A percentile compares a stretch with the other conserved stretches of the same genome.
Conservation (phyloP, 2,797 vertebrate genomes). For the Channa striata region DNA sequence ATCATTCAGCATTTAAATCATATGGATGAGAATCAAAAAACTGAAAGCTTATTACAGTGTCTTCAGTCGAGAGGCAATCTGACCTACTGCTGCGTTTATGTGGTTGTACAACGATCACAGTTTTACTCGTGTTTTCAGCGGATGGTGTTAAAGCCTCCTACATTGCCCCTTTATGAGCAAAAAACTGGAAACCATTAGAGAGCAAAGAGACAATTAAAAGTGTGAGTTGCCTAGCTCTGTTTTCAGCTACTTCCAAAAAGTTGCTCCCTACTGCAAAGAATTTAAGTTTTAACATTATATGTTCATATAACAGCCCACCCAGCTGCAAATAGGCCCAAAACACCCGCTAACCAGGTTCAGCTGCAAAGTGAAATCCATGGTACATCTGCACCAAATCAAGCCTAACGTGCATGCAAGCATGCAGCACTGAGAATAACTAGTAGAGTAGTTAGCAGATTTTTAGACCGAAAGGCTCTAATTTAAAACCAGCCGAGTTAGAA, state of each 20-base stretch:
- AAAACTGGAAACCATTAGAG: constrained; percentile 61
- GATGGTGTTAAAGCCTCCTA: constrained; percentile 33
- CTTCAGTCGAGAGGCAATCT: constrained; percentile 12
- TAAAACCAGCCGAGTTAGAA: constrained; percentile 70
- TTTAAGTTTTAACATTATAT: constrained; percentile 21
- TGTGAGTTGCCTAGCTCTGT: constrained; percentile 35
- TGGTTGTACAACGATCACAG: constrained; percentile 50
- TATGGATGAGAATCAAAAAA: constrained; percentile 2
- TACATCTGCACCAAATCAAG: constrained; percentile 76
- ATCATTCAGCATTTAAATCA: constrained; percentile 26
- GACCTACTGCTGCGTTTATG: constrained; percentile 49
- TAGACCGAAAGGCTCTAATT: constrained; percentile 72
- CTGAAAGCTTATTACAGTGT: constrained; percentile 5
- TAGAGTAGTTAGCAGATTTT: constrained; percentile 66
- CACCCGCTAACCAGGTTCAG: constrained; percentile 49
- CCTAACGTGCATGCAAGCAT: constrained; percentile 27
- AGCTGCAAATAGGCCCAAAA: constrained; percentile 33
- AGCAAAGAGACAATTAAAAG: constrained; percentile 36
- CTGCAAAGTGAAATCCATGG: constrained; percentile 59
- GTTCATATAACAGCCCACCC: constrained; percentile 43
- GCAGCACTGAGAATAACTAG: constrained; percentile 23
- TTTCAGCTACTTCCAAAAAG: constrained; percentile 41
- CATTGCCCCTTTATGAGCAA: constrained; percentile 29
- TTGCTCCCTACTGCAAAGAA: not conserved
- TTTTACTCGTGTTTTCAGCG: constrained; percentile 38